A percentile compares a stretch with the other conserved stretches of the same genome.
These are phyloP conservation scores for Miichthys miiuy DNA, from an alignment of 2,797 vertebrate species.

Conservation along the genomic window DNA sequence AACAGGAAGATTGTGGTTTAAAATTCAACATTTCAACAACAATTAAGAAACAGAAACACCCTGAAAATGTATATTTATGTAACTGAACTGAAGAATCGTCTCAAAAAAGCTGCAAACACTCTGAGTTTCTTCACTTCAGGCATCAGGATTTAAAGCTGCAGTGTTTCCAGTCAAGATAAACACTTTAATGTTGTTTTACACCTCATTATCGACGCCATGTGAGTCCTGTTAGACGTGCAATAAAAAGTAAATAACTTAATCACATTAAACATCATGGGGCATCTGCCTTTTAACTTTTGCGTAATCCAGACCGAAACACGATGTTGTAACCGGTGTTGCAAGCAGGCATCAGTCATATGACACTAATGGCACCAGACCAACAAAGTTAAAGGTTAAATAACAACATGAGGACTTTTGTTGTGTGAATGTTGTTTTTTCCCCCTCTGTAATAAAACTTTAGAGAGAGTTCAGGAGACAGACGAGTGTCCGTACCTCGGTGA, in stretches of 20 bases:
- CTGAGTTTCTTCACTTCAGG: neutral
- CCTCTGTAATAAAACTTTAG: neutral
- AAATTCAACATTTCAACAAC: neutral
- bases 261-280: neutral
- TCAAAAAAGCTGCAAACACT: too few relatives aligned
- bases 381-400: neutral
- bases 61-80: neutral
- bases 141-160: neutral
- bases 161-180: neutral
- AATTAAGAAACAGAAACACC: neutral
- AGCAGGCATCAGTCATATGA: neutral
- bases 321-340: neutral
- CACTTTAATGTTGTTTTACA: neutral
- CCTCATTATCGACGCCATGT: constrained; percentile 6
- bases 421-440: neutral
- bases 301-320: neutral
- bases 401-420: neutral
- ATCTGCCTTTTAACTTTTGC: neutral
- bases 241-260: neutral
- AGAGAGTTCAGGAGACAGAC: neutral
- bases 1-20: neutral
- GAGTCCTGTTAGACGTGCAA: constrained; percentile 9
- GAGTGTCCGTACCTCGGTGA: constrained; percentile 88
- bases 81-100: neutral
- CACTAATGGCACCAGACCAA: neutral